phyloP scores from a whole-genome alignment of 1,140 invertebrate species.

The Phymorhynchus buccinoides region DNA sequence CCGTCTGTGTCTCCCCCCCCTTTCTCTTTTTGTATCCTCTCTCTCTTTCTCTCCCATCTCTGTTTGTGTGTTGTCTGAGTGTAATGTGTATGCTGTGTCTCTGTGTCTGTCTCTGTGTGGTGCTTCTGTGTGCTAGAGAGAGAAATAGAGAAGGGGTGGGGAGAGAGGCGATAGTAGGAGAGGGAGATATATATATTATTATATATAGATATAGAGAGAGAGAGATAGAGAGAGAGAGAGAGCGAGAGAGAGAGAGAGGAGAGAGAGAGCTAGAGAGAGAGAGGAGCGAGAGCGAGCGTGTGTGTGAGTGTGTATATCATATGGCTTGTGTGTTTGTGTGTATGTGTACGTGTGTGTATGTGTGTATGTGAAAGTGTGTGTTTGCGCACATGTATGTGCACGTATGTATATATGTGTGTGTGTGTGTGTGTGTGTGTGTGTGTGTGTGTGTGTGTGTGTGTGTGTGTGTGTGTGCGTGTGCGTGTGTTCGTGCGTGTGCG shows the following conservation, averaged over 20 bases:
- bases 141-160: slow-evolving; percentile 10
- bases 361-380: neutral
- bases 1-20: no score
- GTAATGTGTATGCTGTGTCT: neutral
- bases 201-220: no score
- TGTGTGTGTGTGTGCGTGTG: no score
- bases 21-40: neutral
- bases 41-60: neutral
- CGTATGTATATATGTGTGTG: slow-evolving; percentile 5
- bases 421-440: no score
- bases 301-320: neutral
- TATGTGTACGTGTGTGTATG: neutral
- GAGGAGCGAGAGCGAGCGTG: neutral
- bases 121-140: neutral
- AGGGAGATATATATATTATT: no score
- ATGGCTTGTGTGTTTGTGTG: no score
- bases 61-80: neutral
- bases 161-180: neutral
- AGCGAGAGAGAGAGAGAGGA: neutral
- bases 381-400: neutral
- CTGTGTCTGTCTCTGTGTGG: neutral
- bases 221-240: neutral
- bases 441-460: no score
- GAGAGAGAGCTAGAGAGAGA: neutral
- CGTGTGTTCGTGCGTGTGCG: no score